Percentiles rank a stretch among this genome's conserved stretches.
Conservation (phyloP, 2,888 invertebrate genomes). For the Saturnia japonica region DNA sequence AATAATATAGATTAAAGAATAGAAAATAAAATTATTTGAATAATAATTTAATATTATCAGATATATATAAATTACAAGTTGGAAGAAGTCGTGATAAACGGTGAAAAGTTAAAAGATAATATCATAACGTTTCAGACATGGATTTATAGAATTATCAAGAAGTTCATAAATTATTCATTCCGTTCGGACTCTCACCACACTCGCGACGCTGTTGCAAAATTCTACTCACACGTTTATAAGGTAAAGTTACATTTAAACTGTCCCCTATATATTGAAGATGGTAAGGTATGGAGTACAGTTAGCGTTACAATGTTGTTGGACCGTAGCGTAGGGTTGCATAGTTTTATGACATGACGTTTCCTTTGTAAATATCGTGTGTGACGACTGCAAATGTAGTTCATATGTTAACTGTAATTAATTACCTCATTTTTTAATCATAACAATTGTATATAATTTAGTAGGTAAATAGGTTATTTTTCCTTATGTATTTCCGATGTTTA, state of each 20-base stretch:
- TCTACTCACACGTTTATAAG: slow-evolving; percentile 36
- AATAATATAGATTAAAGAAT: too few relatives aligned
- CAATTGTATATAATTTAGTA: too few relatives aligned
- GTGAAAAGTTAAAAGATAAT: slow-evolving; percentile 14
- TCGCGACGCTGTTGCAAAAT: slow-evolving; percentile 45
- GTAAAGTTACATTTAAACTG: slow-evolving; percentile 26
- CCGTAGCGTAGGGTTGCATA: not conserved
- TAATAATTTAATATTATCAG: not conserved
- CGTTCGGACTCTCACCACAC: slow-evolving; percentile 40
- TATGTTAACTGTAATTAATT: too few relatives aligned
- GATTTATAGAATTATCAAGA: slow-evolving; percentile 46
- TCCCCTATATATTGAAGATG: slow-evolving; percentile 30
- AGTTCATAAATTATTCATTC: slow-evolving; percentile 58
- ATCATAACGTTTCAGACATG: slow-evolving; percentile 21
- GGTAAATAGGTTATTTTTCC: too few relatives aligned
- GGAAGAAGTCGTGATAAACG: slow-evolving; percentile 11
- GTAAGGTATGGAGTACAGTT: slow-evolving; percentile 38
- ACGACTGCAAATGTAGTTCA: not conserved
- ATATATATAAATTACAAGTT: not conserved
- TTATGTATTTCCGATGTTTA: too few relatives aligned
- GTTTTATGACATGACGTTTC: slow-evolving; percentile 7
- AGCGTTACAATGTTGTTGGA: not conserved
- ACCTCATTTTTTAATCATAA: too few relatives aligned
- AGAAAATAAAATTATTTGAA: too few relatives aligned
- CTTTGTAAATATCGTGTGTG: slow-evolving; percentile 6